Evolutionary conservation across 2,113 vertebrate species (phyloP).

Genomic region (Strix aluco): DNA sequence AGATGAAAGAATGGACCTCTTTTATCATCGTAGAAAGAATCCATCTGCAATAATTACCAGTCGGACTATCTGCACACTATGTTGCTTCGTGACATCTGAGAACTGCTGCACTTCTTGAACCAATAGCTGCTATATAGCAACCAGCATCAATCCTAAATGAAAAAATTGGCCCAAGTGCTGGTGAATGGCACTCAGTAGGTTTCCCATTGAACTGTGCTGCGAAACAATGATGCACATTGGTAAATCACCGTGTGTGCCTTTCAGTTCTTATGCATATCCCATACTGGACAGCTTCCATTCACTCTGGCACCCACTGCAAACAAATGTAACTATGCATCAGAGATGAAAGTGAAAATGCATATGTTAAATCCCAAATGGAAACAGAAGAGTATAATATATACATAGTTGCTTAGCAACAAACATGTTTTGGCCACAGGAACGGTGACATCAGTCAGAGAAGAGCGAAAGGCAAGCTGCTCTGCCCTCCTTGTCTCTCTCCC

Average conservation of each 20-base stretch:
- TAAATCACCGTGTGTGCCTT: slow-evolving; percentile 63
- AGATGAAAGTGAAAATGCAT: slow-evolving; percentile 73
- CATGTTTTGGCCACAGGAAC: slow-evolving; percentile 56
- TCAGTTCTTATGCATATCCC: slow-evolving; percentile 67
- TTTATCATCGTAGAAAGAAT: background rate
- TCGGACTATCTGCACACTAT: background rate
- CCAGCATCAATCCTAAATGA: slow-evolving; percentile 49
- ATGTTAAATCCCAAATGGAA: slow-evolving; percentile 69
- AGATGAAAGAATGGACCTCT: background rate
- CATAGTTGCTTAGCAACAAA: slow-evolving; percentile 71
- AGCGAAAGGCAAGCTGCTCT: slow-evolving; percentile 13
- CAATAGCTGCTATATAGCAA: slow-evolving; percentile 22
- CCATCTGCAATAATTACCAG: slow-evolving; percentile 42
- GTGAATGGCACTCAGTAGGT: slow-evolving; percentile 65
- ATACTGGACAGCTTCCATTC: slow-evolving; percentile 71
- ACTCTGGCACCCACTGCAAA: slow-evolving; percentile 65
- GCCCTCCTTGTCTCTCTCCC: background rate
- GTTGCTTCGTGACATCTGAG: slow-evolving; percentile 41
- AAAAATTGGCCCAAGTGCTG: slow-evolving; percentile 57
- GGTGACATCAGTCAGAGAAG: slow-evolving; percentile 59
- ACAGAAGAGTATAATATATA: slow-evolving; percentile 67
- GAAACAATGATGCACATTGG: slow-evolving; percentile 63
- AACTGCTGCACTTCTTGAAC: slow-evolving; percentile 40
- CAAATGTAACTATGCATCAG: slow-evolving; percentile 66
- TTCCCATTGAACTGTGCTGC: slow-evolving; percentile 45